Evolutionary conservation across 2,888 invertebrate species (phyloP).

Genomic region (Perdita meconis): DNA sequence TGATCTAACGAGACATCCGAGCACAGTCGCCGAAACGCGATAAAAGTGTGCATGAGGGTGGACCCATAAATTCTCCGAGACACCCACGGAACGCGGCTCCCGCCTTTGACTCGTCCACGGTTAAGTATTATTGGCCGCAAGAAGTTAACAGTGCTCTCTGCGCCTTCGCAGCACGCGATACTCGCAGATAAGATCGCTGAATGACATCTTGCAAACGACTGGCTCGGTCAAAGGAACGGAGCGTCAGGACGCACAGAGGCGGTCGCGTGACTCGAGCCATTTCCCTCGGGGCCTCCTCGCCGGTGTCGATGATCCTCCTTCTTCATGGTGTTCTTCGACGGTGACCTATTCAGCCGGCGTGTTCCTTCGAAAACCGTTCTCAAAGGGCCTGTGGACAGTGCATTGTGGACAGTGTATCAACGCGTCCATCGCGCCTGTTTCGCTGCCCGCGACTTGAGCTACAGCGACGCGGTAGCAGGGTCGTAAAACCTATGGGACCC

Average conservation of each 20-base stretch:
- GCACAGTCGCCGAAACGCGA: background rate
- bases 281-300: slow-evolving; percentile 26
- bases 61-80: slow-evolving; percentile 19
- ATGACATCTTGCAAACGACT: slow-evolving; percentile 61
- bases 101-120: background rate
- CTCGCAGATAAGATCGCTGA: slow-evolving; percentile 47
- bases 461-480: too few relatives aligned
- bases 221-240: slow-evolving; percentile 41
- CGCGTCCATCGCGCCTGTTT: background rate
- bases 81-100: background rate
- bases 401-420: background rate
- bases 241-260: slow-evolving; percentile 8
- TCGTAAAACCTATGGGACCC: too few relatives aligned
- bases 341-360: slow-evolving; percentile 34
- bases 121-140: background rate
- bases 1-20: background rate
- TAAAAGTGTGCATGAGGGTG: background rate
- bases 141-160: slow-evolving; percentile 7
- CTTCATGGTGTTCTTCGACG: slow-evolving; percentile 27
- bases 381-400: slow-evolving; percentile 12
- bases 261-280: slow-evolving; percentile 41
- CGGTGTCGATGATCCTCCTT: slow-evolving; percentile 29
- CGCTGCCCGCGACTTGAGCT: too few relatives aligned
- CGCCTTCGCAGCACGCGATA: slow-evolving; percentile 26
- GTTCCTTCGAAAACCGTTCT: background rate